Percentiles rank a stretch among this genome's conserved stretches.
These are phyloP conservation scores for Celastrina argiolus DNA, from an alignment of 2,888 invertebrate genomes.

Conservation along the genomic window DNA sequence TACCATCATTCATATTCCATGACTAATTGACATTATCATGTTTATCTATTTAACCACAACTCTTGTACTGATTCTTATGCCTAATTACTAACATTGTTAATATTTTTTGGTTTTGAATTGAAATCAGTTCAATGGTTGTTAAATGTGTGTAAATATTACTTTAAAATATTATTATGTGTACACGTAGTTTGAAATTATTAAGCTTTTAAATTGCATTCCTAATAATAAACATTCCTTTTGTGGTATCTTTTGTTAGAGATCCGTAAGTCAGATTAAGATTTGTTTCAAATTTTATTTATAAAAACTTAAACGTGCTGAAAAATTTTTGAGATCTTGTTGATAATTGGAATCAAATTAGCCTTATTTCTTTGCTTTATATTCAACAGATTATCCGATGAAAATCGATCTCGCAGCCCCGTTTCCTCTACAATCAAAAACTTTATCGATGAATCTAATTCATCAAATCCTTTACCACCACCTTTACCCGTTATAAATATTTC, in stretches of 20 bases:
- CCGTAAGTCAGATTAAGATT: neutral
- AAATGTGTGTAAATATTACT: constrained; percentile 14
- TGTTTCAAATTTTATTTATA: neutral
- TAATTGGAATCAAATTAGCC: constrained; percentile 59
- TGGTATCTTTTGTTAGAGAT: constrained; percentile 31
- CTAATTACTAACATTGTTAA: constrained; percentile 22
- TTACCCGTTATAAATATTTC: constrained; percentile 59
- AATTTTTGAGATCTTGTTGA: constrained; percentile 25
- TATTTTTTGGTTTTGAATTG: constrained; percentile 10
- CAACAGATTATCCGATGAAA: constrained; percentile 78
- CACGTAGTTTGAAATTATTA: constrained; percentile 25
- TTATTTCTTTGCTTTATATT: constrained; percentile 73
- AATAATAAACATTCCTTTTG: constrained; percentile 29
- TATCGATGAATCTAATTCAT: constrained; percentile 51
- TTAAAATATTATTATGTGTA: neutral
- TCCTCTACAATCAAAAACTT: constrained; percentile 67
- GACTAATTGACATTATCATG: constrained; percentile 24
- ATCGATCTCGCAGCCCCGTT: constrained; percentile 55
- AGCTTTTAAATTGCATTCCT: constrained; percentile 11
- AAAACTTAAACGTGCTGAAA: constrained; percentile 26
- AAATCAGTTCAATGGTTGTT: constrained; percentile 24
- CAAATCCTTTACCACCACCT: constrained; percentile 46
- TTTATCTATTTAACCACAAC: constrained; percentile 29
- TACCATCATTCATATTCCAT: constrained; percentile 39
- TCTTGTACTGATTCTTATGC: constrained; percentile 19